Evolutionary conservation across 2,113 vertebrate species (phyloP).

Genomic region (Microcebus jonahi): DNA sequence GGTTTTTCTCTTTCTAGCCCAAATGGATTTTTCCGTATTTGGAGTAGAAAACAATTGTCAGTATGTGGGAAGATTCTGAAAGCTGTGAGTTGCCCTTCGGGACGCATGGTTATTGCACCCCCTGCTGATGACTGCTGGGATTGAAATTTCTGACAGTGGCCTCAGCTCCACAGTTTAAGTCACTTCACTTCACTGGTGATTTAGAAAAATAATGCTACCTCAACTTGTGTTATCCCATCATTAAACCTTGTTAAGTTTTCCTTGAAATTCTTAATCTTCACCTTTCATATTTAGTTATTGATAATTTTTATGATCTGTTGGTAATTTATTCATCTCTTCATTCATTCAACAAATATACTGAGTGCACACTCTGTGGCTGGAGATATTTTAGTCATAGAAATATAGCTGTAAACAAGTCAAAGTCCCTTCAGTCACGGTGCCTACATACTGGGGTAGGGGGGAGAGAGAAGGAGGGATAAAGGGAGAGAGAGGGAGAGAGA

Average conservation of each 20-base stretch:
- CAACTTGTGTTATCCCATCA: background rate
- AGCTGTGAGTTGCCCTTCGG: background rate
- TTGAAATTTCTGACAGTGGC: rapidly evolving
- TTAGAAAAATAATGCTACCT: background rate
- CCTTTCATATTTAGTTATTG: background rate
- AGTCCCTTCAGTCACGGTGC: background rate
- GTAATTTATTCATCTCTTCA: background rate
- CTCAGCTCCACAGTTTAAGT: background rate
- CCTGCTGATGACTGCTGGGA: conserved; percentile 56
- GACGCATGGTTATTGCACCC: conserved; percentile 40
- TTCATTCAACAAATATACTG: background rate
- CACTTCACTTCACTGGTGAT: background rate
- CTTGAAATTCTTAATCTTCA: background rate
- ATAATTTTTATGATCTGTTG: background rate
- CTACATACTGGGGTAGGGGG: background rate
- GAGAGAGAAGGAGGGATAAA: rapidly evolving
- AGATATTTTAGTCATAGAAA: background rate
- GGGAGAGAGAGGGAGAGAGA: background rate
- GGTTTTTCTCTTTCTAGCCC: background rate
- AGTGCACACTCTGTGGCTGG: background rate
- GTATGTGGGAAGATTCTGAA: background rate
- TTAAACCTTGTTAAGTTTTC: background rate
- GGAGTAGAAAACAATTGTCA: background rate
- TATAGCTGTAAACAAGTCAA: background rate
- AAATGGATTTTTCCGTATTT: background rate